phyloP scores from a whole-genome alignment of 2,888 invertebrate genomes.

The Micropterix aruncella region DNA sequence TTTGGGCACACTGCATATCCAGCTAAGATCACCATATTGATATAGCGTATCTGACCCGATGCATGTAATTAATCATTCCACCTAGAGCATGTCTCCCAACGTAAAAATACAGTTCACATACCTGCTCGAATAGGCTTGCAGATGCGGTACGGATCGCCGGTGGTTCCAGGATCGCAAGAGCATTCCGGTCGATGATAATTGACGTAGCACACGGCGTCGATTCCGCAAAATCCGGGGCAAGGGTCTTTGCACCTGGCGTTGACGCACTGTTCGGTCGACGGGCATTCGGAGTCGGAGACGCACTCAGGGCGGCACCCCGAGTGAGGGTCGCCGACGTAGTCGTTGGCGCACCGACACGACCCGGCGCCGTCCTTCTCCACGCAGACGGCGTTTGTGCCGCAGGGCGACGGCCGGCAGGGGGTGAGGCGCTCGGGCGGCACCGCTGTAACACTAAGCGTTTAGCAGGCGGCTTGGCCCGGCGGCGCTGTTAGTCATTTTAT shows the following conservation, averaged over 20 bases:
- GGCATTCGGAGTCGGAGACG: slow-evolving; percentile 48
- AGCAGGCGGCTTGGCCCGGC: not conserved
- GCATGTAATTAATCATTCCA: too few relatives aligned
- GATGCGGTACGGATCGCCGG: slow-evolving; percentile 57
- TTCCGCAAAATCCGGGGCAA: slow-evolving; percentile 54
- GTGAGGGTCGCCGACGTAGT: slow-evolving; percentile 50
- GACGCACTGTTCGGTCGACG: slow-evolving; percentile 48
- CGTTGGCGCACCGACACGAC: slow-evolving; percentile 54
- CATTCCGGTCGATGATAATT: slow-evolving; percentile 62
- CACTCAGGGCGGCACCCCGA: slow-evolving; percentile 51
- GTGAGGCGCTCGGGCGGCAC: not conserved
- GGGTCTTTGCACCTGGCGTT: slow-evolving; percentile 56
- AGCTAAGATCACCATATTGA: too few relatives aligned
- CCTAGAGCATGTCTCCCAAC: too few relatives aligned
- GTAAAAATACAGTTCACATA: too few relatives aligned
- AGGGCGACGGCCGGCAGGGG: slow-evolving; percentile 62
- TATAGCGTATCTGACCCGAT: too few relatives aligned
- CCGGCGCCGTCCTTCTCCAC: slow-evolving; percentile 53
- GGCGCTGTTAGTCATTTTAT: not conserved
- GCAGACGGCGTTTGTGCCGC: slow-evolving; percentile 61
- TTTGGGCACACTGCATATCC: too few relatives aligned
- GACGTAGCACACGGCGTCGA: slow-evolving; percentile 51
- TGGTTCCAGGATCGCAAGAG: slow-evolving; percentile 47
- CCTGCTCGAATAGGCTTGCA: slow-evolving; percentile 33
- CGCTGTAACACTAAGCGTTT: not conserved